Evolutionary conservation across 2,888 invertebrate species (phyloP).

Genomic region (Amblyjoppa proteus): DNA sequence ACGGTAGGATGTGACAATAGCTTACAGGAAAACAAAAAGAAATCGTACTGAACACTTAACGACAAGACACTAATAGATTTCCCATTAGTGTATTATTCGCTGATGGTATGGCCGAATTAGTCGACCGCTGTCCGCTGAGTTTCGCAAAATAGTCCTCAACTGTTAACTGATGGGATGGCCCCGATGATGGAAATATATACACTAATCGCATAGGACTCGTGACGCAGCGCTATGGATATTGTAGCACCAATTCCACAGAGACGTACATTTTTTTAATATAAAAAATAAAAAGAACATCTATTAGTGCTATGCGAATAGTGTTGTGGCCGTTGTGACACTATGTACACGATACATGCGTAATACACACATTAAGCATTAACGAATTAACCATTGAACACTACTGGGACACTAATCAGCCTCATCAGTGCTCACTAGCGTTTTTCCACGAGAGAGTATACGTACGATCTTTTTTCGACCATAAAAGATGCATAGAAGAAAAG

Average conservation of each 20-base stretch:
- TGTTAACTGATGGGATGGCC: not conserved
- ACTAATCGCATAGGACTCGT: not conserved
- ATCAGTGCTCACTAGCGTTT: constrained; percentile 7
- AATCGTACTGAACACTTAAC: not conserved
- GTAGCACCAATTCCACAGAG: not conserved
- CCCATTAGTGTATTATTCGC: not conserved
- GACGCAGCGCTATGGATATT: not conserved
- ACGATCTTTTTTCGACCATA: not conserved
- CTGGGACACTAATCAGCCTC: constrained; percentile 1
- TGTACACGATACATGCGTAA: not conserved
- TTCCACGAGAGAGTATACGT: not conserved
- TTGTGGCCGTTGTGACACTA: not conserved
- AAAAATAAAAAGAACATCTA: not conserved
- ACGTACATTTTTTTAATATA: not conserved
- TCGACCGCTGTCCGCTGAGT: not conserved
- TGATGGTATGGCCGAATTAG: not conserved
- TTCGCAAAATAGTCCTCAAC: not conserved
- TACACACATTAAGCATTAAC: not conserved
- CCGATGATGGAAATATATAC: constrained; percentile 7
- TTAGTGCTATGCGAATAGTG: constrained; percentile 4
- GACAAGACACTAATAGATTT: constrained; percentile 4
- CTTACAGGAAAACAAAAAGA: not conserved
- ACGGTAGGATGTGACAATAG: constrained; percentile 43
- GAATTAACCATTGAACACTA: constrained; percentile 14
- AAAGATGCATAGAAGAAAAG: not conserved